Evolutionary conservation across 2,888 invertebrate species (phyloP).

Genomic region (Ephialtes manifestator): DNA sequence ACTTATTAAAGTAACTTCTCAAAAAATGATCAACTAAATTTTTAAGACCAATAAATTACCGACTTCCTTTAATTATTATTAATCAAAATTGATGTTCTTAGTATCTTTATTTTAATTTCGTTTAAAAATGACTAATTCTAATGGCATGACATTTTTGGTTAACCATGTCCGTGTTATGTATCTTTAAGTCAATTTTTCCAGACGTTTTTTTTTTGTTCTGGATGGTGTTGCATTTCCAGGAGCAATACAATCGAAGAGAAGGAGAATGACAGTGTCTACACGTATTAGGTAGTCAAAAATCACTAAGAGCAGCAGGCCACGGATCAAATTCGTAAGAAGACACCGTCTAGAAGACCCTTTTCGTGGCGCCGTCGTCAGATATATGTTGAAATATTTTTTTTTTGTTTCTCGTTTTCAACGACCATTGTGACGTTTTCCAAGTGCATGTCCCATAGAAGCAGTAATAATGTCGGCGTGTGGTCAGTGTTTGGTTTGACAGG

Average conservation of each 20-base stretch:
- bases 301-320: conserved; percentile 15
- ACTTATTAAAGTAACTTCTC: too few species aligned
- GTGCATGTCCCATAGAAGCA: conserved; percentile 28
- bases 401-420: conserved; percentile 31
- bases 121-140: too few species aligned
- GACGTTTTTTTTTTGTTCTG: conserved; percentile 1
- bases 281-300: conserved; percentile 56
- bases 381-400: conserved; percentile 29
- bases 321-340: conserved; percentile 77
- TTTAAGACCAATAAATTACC: background rate
- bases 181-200: background rate
- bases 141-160: too few species aligned
- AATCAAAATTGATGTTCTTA: too few species aligned
- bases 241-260: background rate
- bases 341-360: conserved; percentile 68
- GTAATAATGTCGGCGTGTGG: conserved; percentile 74
- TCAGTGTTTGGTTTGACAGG: conserved; percentile 80
- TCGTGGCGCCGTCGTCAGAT: conserved; percentile 52
- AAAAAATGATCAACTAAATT: too few species aligned
- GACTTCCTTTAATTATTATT: background rate
- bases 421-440: conserved; percentile 40
- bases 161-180: too few species aligned
- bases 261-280: conserved; percentile 24
- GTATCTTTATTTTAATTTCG: too few species aligned
- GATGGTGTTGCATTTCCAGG: background rate